Base-by-base conservation (phyloP, 2,888 invertebrate species). In the Cenopis cana region DNA sequence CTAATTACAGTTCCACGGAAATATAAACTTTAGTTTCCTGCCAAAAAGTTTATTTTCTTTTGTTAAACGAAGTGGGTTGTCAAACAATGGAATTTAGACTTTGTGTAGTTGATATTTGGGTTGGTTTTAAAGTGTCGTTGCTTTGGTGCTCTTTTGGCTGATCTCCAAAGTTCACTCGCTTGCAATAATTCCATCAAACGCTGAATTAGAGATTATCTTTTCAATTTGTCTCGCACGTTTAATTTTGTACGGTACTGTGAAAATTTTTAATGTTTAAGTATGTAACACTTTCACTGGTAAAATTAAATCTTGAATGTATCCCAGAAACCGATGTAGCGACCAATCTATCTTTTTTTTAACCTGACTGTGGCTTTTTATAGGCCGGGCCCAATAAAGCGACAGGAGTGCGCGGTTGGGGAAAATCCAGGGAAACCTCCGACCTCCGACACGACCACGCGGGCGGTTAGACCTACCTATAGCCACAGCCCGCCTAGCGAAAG, bases 101-200 rank as follows among this genome's bases (percentile, higher is more conserved):
- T 60, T 66, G 6, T 17, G 12, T 1, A 6, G 0, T 49, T 55
- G 1, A 33, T 5, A 12, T 14, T 29, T 41, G 54, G 49, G 65
- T 49, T 55, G 12, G 3, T 52, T 36, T 55, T 66, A 1, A 11
- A n/a, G 5, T 54, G 54, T 20, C 65, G n/a, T 49, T 46, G 20
- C 3, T 3, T 12, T 18, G 20, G 3, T 24, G 36, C n/a, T 52
- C 73, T 70, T 68, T 84, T 89, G 89, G 89, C 85, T 72, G 66
- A 33, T 70, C 73, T 84, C 89, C 89, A 89, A 86, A 78, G 83
- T 83, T 82, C 82, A 82, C 81, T 82, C 81, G 77, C 77, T 79
- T 79, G 85, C 84, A 82, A 86, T 89, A 89, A 86, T 87, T 89
- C 83, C 84, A 86, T 88, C 85, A 83, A 79, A 77, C 74, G 78